Conservation (phyloP, 2,888 invertebrate species). For the Zelleria hepariella region DNA sequence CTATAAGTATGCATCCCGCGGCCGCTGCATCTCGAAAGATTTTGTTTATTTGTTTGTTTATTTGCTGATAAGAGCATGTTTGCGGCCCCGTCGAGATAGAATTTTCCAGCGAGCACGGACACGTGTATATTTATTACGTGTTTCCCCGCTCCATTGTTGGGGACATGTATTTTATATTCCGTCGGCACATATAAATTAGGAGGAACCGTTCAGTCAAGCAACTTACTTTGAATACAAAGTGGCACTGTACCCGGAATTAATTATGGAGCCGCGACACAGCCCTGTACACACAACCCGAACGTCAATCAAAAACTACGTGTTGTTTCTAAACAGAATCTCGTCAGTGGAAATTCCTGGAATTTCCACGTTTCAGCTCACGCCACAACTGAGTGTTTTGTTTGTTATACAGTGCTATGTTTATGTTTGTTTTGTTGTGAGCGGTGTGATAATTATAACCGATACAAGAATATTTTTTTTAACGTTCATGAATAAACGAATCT, state of each 20-base stretch:
- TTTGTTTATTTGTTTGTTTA: conserved; percentile 1
- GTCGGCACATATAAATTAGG: neutral
- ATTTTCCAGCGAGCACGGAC: neutral
- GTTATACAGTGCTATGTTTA: no score
- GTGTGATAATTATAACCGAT: no score
- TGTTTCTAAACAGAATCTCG: neutral
- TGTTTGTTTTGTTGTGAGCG: no score
- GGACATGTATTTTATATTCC: neutral
- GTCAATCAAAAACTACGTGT: neutral
- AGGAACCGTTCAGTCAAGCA: neutral
- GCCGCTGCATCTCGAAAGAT: neutral
- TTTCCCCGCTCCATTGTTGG: neutral
- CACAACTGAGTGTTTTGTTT: no score
- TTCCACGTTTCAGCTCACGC: no score
- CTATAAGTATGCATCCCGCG: neutral
- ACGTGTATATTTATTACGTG: neutral
- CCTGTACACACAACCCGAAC: neutral
- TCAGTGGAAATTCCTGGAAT: no score
- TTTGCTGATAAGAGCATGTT: neutral
- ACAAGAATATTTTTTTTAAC: no score
- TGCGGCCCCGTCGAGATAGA: neutral
- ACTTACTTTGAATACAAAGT: neutral
- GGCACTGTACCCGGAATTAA: neutral
- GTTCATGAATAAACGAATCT: no score
- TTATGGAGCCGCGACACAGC: neutral